Base-by-base conservation (phyloP, 1,140 invertebrate genomes). In the Ctenoplectra terminalis region DNA sequence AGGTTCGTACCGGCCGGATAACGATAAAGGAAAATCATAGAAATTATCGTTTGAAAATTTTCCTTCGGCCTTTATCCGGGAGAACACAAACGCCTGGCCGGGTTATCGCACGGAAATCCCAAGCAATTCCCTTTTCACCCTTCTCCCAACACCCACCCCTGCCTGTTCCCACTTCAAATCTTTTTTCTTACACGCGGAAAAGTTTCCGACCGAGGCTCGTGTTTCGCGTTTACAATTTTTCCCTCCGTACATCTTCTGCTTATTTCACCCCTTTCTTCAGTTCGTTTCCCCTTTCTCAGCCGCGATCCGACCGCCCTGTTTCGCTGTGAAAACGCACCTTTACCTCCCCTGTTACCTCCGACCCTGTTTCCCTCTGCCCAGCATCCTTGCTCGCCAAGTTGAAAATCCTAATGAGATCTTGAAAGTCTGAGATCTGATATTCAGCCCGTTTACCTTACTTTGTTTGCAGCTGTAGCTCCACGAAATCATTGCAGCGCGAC, bases 391-490 rank as follows among this genome's bases (percentile, higher is more conserved):
- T 70, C 64, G 52, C 58, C 74, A 60, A 70, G 64, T 64, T 81
- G 80, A 86, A 86, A 85, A 86, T 86, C 84, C 84, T 86, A 85
- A 86, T 86, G 85, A 86, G 80, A 77, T 82, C 85, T 86, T 84
- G 72, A 74, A 81, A 81, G 79, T 81, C 79, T 60, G 52, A 81
- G 79, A 81, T 81, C 79, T 66, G 79, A 81, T 81, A 81, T 81
- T 81, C 79, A 56, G 72, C n/a, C 50, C 79, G 71, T 81, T 81
- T 81, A 81, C 79, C 72, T 75, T 58, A 60, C 72, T 81, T 74
- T 81, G 79, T 81, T 81, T 81, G 79, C 79, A 81, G 46, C 61
- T 81, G 72, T 54, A 60, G 40, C 43, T 43, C 23, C 43, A 4
- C 60, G 71, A 48, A 67, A 81, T 81, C 71, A 64, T 80, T 66